phyloP scores from a whole-genome alignment of 2,113 vertebrate genomes.

The Mesembrinibis cayennensis region DNA sequence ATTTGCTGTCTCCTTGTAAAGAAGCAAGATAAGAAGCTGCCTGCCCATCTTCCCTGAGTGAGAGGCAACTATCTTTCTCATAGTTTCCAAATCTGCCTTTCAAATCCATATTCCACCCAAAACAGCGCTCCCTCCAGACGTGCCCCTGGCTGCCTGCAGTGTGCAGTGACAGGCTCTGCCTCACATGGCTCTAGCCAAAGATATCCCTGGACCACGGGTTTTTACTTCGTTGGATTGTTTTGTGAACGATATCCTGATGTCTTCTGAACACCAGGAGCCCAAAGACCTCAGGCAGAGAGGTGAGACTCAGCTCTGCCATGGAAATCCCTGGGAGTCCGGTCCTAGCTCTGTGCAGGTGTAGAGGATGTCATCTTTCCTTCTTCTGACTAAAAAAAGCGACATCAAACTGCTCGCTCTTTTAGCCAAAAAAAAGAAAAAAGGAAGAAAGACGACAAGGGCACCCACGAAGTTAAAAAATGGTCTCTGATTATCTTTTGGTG shows the following conservation, averaged over 20 bases:
- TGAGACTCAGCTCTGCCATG: rapidly evolving
- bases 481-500: neutral
- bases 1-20: neutral
- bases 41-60: neutral
- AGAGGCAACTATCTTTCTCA: neutral
- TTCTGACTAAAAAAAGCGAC: neutral
- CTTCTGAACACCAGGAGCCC: neutral
- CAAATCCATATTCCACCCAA: neutral
- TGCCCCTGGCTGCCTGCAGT: rapidly evolving
- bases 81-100: neutral
- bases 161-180: neutral
- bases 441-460: neutral
- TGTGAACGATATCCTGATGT: rapidly evolving
- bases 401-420: neutral
- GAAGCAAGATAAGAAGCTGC: neutral
- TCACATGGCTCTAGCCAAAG: rapidly evolving
- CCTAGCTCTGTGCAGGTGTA: neutral
- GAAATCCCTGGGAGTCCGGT: neutral
- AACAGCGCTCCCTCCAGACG: rapidly evolving
- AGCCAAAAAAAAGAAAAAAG: too few relatives aligned
- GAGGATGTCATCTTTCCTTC: neutral
- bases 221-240: neutral
- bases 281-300: neutral
- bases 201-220: rapidly evolving
- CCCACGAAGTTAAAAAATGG: neutral